Conservation (phyloP, 2,113 vertebrate species). For the Triplophysa dalaica region DNA sequence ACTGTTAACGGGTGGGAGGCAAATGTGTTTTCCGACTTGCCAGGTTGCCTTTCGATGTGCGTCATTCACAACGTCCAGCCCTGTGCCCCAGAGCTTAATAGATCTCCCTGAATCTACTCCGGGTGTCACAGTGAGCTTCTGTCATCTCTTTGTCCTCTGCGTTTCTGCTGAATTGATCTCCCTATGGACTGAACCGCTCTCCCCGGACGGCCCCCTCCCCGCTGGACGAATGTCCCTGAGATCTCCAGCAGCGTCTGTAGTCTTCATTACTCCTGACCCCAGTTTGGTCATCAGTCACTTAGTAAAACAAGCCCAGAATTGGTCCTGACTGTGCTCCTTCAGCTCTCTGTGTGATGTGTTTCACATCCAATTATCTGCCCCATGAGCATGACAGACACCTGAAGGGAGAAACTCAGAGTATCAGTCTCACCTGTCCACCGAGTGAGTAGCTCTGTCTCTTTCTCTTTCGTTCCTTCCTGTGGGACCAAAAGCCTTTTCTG, state of each 20-base stretch:
- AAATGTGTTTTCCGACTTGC: slow-evolving; percentile 44
- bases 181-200: slow-evolving; percentile 30
- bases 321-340: slow-evolving; percentile 59
- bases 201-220: not conserved
- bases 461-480: slow-evolving; percentile 16
- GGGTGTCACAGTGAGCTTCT: slow-evolving; percentile 43
- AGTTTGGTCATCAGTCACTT: slow-evolving; percentile 65
- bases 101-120: slow-evolving; percentile 49
- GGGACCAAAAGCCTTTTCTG: slow-evolving; percentile 34
- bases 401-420: slow-evolving; percentile 55
- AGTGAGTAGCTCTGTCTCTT: slow-evolving; percentile 25
- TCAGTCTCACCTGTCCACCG: slow-evolving; percentile 61
- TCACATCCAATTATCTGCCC: slow-evolving; percentile 60
- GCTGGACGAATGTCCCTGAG: slow-evolving; percentile 34
- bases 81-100: slow-evolving; percentile 18
- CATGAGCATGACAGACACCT: slow-evolving; percentile 55
- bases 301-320: slow-evolving; percentile 62
- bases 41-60: slow-evolving; percentile 34
- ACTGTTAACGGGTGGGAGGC: slow-evolving; percentile 24
- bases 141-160: slow-evolving; percentile 49
- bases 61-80: slow-evolving; percentile 33
- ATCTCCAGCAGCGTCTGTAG: slow-evolving; percentile 46
- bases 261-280: slow-evolving; percentile 68
- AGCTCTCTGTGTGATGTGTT: slow-evolving; percentile 48
- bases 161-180: slow-evolving; percentile 22